These are phyloP conservation scores for Hippoglossus hippoglossus DNA, from an alignment of 2,797 vertebrate genomes.

Conservation along the genomic window DNA sequence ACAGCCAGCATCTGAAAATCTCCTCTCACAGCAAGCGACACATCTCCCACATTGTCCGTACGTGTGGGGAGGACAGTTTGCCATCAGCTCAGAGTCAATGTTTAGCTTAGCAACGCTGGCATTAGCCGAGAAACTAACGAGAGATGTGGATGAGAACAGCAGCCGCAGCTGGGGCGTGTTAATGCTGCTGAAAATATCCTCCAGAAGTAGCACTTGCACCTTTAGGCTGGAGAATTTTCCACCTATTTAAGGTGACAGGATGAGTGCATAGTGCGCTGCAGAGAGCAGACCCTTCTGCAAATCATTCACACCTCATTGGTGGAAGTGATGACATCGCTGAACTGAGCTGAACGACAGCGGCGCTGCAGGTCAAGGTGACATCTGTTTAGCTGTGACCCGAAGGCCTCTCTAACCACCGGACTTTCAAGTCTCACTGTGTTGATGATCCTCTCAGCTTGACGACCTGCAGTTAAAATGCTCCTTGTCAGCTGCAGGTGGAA, in stretches of 20 bases:
- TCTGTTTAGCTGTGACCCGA: slow-evolving; percentile 56
- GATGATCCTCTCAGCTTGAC: slow-evolving; percentile 9
- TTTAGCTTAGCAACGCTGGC: slow-evolving; percentile 70
- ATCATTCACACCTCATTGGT: slow-evolving; percentile 55
- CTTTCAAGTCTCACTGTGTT: slow-evolving; percentile 20
- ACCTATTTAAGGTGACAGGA: slow-evolving; percentile 53
- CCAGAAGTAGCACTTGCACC: slow-evolving; percentile 35
- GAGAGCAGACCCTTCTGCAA: slow-evolving; percentile 28
- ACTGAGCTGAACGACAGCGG: slow-evolving; percentile 53
- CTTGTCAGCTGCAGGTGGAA: slow-evolving; percentile 19
- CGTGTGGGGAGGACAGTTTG: slow-evolving; percentile 13
- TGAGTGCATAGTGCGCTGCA: slow-evolving; percentile 36
- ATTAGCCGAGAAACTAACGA: slow-evolving; percentile 22
- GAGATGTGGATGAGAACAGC: slow-evolving; percentile 44
- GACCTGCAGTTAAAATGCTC: slow-evolving; percentile 34
- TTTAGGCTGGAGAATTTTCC: slow-evolving; percentile 50
- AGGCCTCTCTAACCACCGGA: slow-evolving; percentile 22
- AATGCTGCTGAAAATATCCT: slow-evolving; percentile 27
- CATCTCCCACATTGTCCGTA: slow-evolving; percentile 34
- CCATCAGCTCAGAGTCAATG: slow-evolving; percentile 47
- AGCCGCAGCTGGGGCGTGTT: slow-evolving; percentile 45
- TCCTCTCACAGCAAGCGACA: slow-evolving; percentile 54
- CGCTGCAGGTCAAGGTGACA: slow-evolving; percentile 66
- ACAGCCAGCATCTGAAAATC: slow-evolving; percentile 46
- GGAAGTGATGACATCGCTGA: slow-evolving; percentile 51